A percentile compares a stretch with the other conserved stretches of the same genome.
phyloP scores from a whole-genome alignment of 2,888 invertebrate genomes.

The Phyto melanocephala region DNA sequence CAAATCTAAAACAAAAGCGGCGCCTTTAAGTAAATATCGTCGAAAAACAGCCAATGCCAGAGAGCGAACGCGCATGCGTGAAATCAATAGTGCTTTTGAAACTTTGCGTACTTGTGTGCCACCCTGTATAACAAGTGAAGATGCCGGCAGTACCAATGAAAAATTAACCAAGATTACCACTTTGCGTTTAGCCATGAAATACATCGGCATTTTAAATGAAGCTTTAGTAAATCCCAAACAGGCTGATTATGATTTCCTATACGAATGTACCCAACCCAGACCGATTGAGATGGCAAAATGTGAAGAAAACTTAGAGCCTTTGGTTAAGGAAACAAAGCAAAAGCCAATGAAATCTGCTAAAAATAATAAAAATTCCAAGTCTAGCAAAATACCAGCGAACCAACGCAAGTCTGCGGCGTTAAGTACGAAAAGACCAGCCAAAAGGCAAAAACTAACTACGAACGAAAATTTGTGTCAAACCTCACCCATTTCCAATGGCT shows the following conservation, averaged over 20 bases:
- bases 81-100: constrained; percentile 94
- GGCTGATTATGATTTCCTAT: constrained; percentile 68
- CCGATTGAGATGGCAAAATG: not conserved
- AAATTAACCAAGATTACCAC: constrained; percentile 95
- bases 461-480: constrained; percentile 45
- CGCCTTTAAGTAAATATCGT: constrained; percentile 91
- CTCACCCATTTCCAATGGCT: constrained; percentile 27
- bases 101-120: constrained; percentile 88
- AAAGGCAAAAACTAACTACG: constrained; percentile 58
- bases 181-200: constrained; percentile 90
- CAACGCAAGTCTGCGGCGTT: constrained; percentile 48
- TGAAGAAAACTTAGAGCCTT: constrained; percentile 47
- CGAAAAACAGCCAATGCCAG: constrained; percentile 94
- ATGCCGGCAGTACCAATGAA: constrained; percentile 82
- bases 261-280: constrained; percentile 47
- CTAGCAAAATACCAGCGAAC: constrained; percentile 6
- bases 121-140: constrained; percentile 73
- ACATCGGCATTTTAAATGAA: constrained; percentile 87
- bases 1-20: constrained; percentile 81
- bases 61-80: constrained; percentile 91
- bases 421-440: constrained; percentile 48
- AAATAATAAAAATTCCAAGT: constrained; percentile 62
- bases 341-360: constrained; percentile 32
- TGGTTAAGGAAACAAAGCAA: constrained; percentile 23
- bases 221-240: constrained; percentile 80